Evolutionary conservation across 23 tunicate genomes (phyloP).

Genomic region (Styela clava): DNA sequence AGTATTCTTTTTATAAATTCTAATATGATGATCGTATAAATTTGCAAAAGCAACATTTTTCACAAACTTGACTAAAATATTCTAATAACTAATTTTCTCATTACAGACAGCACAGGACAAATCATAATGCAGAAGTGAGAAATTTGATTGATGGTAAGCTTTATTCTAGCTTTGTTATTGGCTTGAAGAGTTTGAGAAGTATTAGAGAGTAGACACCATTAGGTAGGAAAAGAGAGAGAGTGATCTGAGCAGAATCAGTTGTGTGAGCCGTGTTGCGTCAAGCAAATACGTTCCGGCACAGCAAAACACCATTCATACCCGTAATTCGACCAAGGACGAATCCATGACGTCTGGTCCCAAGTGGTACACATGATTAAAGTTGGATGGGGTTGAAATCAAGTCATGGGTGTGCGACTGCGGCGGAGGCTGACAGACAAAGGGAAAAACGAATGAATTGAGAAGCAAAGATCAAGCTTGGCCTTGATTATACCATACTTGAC

Average conservation of each 20-base stretch:
- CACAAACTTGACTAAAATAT: too few relatives aligned
- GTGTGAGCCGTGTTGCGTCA: background rate
- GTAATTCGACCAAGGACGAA: slow-evolving; percentile 25
- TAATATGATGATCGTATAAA: too few relatives aligned
- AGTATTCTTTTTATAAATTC: too few relatives aligned
- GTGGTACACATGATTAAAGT: slow-evolving; percentile 91
- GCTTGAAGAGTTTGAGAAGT: too few relatives aligned
- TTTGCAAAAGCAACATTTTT: too few relatives aligned
- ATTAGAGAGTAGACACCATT: too few relatives aligned
- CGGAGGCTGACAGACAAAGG: slow-evolving; percentile 12
- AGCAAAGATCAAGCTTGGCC: background rate
- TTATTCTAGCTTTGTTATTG: too few relatives aligned
- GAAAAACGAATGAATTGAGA: background rate
- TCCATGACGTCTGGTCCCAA: slow-evolving; percentile 65
- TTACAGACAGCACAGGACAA: too few relatives aligned
- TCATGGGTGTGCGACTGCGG: slow-evolving; percentile 73
- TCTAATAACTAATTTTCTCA: too few relatives aligned
- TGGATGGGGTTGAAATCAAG: slow-evolving; percentile 78
- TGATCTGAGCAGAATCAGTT: background rate
- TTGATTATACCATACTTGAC: too few relatives aligned
- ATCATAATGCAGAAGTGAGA: too few relatives aligned
- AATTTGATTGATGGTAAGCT: too few relatives aligned
- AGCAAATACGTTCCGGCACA: background rate
- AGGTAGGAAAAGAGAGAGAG: background rate
- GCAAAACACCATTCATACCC: slow-evolving; percentile 31